These are phyloP conservation scores for Mandrillus leucophaeus DNA, from an alignment of 2,113 vertebrate species.

Conservation along the genomic window DNA sequence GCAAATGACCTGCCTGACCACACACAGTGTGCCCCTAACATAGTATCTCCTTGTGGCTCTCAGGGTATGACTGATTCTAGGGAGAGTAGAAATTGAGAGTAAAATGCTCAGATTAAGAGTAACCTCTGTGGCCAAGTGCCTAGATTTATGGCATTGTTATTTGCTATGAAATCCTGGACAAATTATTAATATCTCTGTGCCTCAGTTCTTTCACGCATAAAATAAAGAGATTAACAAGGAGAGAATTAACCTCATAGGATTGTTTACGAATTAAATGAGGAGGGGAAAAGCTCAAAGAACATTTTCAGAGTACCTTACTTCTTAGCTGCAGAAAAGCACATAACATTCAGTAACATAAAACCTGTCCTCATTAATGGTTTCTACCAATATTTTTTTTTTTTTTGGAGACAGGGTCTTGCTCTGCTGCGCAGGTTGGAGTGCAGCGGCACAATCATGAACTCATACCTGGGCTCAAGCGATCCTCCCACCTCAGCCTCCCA, in stretches of 20 bases:
- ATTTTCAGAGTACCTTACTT: neutral
- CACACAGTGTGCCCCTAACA: rapidly evolving
- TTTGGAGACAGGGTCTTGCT: too few relatives aligned
- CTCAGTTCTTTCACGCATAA: neutral
- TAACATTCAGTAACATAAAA: neutral
- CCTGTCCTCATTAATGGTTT: neutral
- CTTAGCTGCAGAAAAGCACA: neutral
- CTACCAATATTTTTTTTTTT: neutral
- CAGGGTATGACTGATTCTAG: neutral
- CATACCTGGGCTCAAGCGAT: too few relatives aligned
- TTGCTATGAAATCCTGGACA: neutral
- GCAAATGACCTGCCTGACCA: neutral
- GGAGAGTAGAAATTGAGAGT: neutral
- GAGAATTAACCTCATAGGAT: neutral
- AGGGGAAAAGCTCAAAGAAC: neutral
- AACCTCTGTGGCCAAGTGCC: neutral
- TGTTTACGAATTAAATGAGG: neutral
- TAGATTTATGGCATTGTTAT: too few relatives aligned
- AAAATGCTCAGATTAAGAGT: neutral
- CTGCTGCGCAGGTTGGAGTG: too few relatives aligned
- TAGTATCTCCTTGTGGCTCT: neutral
- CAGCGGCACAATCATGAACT: too few relatives aligned
- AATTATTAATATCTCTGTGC: neutral
- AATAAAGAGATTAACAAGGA: neutral
- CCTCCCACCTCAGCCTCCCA: too few relatives aligned